Conservation (phyloP, 2,797 vertebrate genomes). For the Pteronotus mesoamericanus region DNA sequence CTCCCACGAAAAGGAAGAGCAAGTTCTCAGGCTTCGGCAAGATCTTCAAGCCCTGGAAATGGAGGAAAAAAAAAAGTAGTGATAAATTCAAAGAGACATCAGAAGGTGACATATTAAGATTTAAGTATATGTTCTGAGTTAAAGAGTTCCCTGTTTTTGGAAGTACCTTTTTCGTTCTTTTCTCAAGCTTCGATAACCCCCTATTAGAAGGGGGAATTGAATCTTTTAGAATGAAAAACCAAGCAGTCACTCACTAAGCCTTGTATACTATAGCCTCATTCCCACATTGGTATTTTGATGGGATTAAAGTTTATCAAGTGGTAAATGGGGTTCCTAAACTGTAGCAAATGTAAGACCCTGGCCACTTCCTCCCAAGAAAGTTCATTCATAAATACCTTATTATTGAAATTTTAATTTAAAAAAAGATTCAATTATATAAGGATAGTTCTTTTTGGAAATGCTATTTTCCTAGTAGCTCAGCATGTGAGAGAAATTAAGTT, state of each 20-base stretch:
- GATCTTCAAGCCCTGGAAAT: conserved; percentile 99
- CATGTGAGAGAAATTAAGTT: neutral
- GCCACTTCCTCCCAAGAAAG: neutral
- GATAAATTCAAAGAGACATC: conserved; percentile 97
- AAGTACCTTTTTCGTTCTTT: conserved; percentile 28
- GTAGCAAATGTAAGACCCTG: neutral
- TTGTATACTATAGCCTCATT: neutral
- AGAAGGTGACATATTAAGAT: conserved; percentile 87
- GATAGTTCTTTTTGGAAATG: neutral
- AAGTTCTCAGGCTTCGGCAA: conserved; percentile 97
- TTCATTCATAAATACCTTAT: neutral
- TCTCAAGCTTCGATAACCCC: neutral
- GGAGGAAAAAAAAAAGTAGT: conserved; percentile 99
- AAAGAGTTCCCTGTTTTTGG: neutral
- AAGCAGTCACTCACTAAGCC: neutral
- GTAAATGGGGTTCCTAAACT: neutral
- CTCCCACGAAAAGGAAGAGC: conserved; percentile 94
- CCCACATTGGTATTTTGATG: conserved; percentile 5
- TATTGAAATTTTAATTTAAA: neutral
- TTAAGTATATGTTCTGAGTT: conserved; percentile 23
- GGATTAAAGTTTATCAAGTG: neutral
- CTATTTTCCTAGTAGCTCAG: neutral
- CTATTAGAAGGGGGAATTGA: neutral
- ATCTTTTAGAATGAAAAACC: conserved; percentile 24
- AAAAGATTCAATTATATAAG: neutral